A percentile compares a stretch with the other conserved stretches of the same genome.
Evolutionary conservation across 1,140 invertebrate species (phyloP).

Genomic region (Drosophila trapezifrons): DNA sequence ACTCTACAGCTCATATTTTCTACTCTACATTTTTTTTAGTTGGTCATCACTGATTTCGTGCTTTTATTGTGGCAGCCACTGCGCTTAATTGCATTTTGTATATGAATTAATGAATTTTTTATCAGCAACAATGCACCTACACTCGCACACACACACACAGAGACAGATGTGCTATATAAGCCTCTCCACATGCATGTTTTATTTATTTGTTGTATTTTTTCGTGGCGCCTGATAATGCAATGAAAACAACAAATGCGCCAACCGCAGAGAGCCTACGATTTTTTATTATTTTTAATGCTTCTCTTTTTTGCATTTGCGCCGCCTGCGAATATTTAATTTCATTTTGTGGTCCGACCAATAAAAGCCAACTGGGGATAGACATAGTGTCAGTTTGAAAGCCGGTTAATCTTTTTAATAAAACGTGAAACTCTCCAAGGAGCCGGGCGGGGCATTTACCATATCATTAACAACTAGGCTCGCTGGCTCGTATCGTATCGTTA

Average conservation of each 20-base stretch:
- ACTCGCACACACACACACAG: constrained; percentile 26
- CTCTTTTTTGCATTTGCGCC: constrained; percentile 11
- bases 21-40: constrained; percentile 43
- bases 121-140: constrained; percentile 63
- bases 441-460: constrained; percentile 31
- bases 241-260: constrained; percentile 65
- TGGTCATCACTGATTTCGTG: constrained; percentile 48
- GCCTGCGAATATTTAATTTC: constrained; percentile 73
- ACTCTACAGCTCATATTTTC: neutral
- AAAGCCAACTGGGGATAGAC: constrained; percentile 31
- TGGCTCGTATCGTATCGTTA: constrained; percentile 25
- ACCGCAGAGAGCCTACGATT: constrained; percentile 65
- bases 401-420: constrained; percentile 33
- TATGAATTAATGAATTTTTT: constrained; percentile 83
- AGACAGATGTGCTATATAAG: constrained; percentile 66
- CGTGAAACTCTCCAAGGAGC: constrained; percentile 17
- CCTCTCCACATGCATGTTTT: constrained; percentile 53
- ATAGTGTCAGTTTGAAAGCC: constrained; percentile 31
- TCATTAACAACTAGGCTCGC: constrained; percentile 40
- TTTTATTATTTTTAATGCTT: constrained; percentile 48
- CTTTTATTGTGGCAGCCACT: constrained; percentile 73
- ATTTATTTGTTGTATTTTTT: constrained; percentile 65
- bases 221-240: constrained; percentile 76
- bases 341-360: constrained; percentile 65
- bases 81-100: constrained; percentile 82